phyloP scores from a whole-genome alignment of 2,888 invertebrate species.

The Stratiomys singularior region DNA sequence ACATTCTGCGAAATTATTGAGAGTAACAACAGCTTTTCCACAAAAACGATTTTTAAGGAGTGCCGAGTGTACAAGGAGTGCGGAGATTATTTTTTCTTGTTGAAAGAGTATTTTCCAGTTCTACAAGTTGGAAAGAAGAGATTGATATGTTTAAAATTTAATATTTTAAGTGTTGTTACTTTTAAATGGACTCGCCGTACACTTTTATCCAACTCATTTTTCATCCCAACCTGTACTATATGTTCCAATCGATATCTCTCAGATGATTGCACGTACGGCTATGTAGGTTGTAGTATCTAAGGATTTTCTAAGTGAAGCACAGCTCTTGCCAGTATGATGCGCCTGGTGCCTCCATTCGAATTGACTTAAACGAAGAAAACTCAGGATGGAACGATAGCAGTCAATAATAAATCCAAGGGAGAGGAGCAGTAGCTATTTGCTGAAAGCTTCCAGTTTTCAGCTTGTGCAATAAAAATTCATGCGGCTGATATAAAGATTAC shows the following conservation, averaged over 20 bases:
- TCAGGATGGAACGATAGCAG: neutral
- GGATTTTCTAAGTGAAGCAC: neutral
- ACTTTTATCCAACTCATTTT: neutral
- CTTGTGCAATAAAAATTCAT: constrained; percentile 14
- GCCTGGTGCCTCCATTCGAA: neutral
- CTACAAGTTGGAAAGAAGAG: too few species aligned
- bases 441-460: neutral
- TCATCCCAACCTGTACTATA: neutral
- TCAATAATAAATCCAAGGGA: neutral
- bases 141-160: neutral
- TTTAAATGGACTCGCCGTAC: neutral
- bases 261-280: neutral
- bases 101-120: neutral
- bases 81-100: neutral
- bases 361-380: neutral
- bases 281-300: neutral
- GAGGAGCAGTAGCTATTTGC: neutral
- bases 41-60: neutral
- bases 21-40: neutral
- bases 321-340: neutral
- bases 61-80: neutral
- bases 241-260: neutral
- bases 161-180: neutral
- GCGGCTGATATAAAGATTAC: neutral
- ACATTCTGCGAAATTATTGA: neutral